These are phyloP conservation scores for Mizuhopecten yessoensis DNA, from an alignment of 1,140 invertebrate species.

Conservation along the genomic window DNA sequence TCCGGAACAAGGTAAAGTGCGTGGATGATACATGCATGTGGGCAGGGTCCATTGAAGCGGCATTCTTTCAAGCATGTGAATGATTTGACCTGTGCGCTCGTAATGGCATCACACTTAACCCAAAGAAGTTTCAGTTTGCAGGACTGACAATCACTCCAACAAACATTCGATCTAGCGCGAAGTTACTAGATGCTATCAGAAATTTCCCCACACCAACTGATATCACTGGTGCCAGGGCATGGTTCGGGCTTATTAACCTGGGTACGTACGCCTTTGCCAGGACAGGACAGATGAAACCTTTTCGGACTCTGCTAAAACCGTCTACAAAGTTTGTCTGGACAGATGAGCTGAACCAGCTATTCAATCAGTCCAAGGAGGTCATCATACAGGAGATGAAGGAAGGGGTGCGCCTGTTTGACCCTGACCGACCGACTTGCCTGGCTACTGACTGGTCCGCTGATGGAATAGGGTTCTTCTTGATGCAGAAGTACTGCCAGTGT, in stretches of 20 bases:
- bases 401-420: constrained; percentile 58
- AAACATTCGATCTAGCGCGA: constrained; percentile 60
- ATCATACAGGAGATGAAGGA: constrained; percentile 57
- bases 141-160: constrained; percentile 66
- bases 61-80: constrained; percentile 57
- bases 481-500: constrained; percentile 57
- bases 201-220: constrained; percentile 59
- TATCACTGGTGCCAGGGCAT: constrained; percentile 65
- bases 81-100: constrained; percentile 67
- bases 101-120: constrained; percentile 71
- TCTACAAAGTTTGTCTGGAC: constrained; percentile 41
- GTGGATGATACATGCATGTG: constrained; percentile 68
- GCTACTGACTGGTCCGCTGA: constrained; percentile 58
- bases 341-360: constrained; percentile 57
- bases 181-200: constrained; percentile 61
- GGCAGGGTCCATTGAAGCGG: constrained; percentile 60
- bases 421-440: constrained; percentile 41
- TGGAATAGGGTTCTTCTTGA: no score
- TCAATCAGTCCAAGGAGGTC: constrained; percentile 54
- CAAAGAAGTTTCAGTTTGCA: constrained; percentile 71
- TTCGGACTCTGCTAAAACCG: neutral
- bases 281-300: neutral
- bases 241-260: constrained; percentile 64
- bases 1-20: constrained; percentile 66
- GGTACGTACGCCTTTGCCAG: neutral